Evolutionary conservation across 2,113 vertebrate genomes (phyloP).

Genomic region (Cinclus mexicanus): DNA sequence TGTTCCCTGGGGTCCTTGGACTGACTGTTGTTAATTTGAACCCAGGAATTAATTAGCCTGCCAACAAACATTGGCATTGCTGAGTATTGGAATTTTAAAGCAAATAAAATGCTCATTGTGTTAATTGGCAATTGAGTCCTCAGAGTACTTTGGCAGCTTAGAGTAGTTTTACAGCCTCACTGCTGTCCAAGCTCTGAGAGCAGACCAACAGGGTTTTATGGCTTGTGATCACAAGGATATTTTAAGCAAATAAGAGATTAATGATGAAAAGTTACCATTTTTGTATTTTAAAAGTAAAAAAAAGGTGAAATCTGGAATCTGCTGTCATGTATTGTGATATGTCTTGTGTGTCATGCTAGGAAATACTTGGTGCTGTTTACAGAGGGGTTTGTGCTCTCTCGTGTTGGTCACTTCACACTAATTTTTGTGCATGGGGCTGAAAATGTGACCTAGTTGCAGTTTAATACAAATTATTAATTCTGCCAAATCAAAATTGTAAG

Average conservation of each 20-base stretch:
- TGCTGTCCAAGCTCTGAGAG: constrained; percentile 7
- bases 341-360: background rate
- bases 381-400: background rate
- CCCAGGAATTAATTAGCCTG: constrained; percentile 53
- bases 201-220: background rate
- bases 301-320: background rate
- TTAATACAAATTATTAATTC: background rate
- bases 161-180: background rate
- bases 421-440: background rate
- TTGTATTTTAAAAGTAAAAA: background rate
- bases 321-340: background rate
- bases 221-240: background rate
- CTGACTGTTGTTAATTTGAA: constrained; percentile 49
- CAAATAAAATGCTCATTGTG: constrained; percentile 55
- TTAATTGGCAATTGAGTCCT: constrained; percentile 31
- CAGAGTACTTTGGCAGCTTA: constrained; percentile 21
- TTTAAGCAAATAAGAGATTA: background rate
- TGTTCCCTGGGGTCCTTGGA: constrained; percentile 46
- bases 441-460: background rate
- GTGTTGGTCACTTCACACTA: background rate
- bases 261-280: background rate
- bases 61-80: constrained; percentile 51
- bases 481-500: background rate
- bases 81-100: constrained; percentile 33
- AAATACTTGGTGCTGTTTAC: background rate